Conservation (phyloP, 2,888 invertebrate species). For the Sussaba pulchella region DNA sequence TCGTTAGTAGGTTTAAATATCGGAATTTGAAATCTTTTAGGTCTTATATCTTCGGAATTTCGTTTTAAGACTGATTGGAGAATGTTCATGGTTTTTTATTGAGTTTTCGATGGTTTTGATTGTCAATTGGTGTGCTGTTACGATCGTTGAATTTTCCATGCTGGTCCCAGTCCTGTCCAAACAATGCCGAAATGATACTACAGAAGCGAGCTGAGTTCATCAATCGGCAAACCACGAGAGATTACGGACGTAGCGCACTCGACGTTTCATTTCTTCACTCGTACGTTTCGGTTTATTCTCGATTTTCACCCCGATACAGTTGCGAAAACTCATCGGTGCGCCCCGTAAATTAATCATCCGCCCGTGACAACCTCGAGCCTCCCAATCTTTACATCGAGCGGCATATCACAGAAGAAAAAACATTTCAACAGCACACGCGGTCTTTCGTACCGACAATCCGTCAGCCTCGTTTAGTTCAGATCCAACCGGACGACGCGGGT, state of each 20-base stretch:
- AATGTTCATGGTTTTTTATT: too few relatives aligned
- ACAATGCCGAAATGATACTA: conserved; percentile 56
- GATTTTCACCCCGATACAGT: conserved; percentile 6
- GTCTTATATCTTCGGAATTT: too few relatives aligned
- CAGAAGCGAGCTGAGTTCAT: conserved; percentile 31
- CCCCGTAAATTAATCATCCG: conserved; percentile 55
- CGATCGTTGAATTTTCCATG: conserved; percentile 33
- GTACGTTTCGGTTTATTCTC: background rate
- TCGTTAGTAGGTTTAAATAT: too few relatives aligned
- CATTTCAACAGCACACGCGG: conserved; percentile 27
- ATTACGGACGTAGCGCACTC: background rate
- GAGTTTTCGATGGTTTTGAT: too few relatives aligned
- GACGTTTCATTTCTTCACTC: conserved; percentile 23
- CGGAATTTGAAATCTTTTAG: too few relatives aligned
- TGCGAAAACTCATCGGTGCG: conserved; percentile 36
- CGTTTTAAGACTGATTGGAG: too few relatives aligned
- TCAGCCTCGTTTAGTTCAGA: background rate
- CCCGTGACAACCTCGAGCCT: conserved; percentile 38
- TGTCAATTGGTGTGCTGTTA: background rate
- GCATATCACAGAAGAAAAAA: background rate
- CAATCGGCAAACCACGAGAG: conserved; percentile 4
- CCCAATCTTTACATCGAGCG: conserved; percentile 27
- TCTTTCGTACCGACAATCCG: conserved; percentile 8
- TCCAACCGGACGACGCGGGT: background rate
- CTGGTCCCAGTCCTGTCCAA: conserved; percentile 38